A percentile compares a stretch with the other conserved stretches of the same genome.
Conservation (phyloP, 2,113 vertebrate species). For the Anarhynchus alexandrinus region DNA sequence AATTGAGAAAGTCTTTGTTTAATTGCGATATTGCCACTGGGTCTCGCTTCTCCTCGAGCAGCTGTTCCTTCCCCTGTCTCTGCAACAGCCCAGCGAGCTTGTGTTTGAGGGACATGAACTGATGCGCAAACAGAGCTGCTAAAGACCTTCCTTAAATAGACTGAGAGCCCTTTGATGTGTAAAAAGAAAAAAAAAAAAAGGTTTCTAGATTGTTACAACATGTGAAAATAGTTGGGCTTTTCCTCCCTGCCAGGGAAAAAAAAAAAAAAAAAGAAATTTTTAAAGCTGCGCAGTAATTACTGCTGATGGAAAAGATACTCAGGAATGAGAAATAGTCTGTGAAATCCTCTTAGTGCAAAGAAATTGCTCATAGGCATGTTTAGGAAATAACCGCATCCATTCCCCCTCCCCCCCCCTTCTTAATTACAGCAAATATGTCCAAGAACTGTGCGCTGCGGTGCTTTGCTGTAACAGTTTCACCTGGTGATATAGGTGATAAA, state of each 20-base stretch:
- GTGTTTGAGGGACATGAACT: too few relatives aligned
- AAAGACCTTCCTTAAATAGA: not conserved
- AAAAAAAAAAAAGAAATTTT: not conserved
- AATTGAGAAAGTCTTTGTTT: not conserved
- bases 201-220: not conserved
- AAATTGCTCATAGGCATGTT: not conserved
- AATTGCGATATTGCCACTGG: not conserved
- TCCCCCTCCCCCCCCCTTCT: not conserved
- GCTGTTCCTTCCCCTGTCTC: not conserved
- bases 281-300: not conserved
- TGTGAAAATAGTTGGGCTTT: not conserved
- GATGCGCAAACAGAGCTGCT: not conserved
- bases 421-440: not conserved
- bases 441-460: not conserved
- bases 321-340: not conserved
- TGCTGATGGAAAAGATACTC: not conserved
- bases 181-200: not conserved
- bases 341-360: not conserved
- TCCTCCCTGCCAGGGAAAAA: not conserved
- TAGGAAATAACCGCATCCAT: not conserved
- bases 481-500: not conserved
- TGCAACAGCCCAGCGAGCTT: not conserved
- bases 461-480: not conserved
- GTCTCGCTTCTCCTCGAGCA: not conserved
- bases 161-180: not conserved